A percentile compares a stretch with the other conserved stretches of the same genome.
These are phyloP conservation scores for Florisuga fusca DNA, from an alignment of 2,797 vertebrate genomes.

Conservation along the genomic window DNA sequence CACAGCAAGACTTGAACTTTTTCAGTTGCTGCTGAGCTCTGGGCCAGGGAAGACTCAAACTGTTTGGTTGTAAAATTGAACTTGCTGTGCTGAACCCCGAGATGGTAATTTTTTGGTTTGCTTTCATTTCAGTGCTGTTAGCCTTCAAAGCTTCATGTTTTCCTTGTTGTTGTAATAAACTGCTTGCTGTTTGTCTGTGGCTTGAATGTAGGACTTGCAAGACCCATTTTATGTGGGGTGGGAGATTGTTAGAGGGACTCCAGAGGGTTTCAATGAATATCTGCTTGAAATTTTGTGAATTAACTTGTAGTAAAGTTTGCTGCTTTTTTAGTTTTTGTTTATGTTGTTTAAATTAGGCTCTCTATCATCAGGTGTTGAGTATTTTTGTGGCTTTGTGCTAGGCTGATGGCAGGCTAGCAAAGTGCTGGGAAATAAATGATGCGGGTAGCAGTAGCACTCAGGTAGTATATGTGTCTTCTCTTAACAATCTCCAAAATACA, in stretches of 20 bases:
- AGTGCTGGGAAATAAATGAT: neutral
- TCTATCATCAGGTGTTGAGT: conserved; percentile 5
- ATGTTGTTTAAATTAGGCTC: conserved; percentile 8
- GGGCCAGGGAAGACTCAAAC: neutral
- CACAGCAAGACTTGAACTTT: conserved; percentile 18
- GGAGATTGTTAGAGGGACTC: neutral
- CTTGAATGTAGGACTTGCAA: conserved; percentile 39
- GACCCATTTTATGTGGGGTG: neutral
- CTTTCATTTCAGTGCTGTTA: conserved; percentile 32
- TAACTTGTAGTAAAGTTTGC: neutral
- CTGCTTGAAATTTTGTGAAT: neutral
- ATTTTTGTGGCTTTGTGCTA: neutral
- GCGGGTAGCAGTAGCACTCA: neutral
- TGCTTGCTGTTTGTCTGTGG: neutral
- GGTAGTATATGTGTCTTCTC: neutral
- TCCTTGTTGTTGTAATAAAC: neutral
- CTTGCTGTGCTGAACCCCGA: conserved; percentile 13
- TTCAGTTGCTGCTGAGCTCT: neutral
- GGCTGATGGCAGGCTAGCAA: neutral
- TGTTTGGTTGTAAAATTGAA: conserved; percentile 31
- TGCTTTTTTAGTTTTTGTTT: neutral
- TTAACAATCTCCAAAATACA: neutral
- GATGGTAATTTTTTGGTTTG: conserved; percentile 36
- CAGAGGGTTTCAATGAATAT: conserved; percentile 31
- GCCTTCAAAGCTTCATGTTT: conserved; percentile 11